A percentile compares a stretch with the other conserved stretches of the same genome.
phyloP scores from a whole-genome alignment of 2,113 vertebrate genomes.

The Ifrita kowaldi region DNA sequence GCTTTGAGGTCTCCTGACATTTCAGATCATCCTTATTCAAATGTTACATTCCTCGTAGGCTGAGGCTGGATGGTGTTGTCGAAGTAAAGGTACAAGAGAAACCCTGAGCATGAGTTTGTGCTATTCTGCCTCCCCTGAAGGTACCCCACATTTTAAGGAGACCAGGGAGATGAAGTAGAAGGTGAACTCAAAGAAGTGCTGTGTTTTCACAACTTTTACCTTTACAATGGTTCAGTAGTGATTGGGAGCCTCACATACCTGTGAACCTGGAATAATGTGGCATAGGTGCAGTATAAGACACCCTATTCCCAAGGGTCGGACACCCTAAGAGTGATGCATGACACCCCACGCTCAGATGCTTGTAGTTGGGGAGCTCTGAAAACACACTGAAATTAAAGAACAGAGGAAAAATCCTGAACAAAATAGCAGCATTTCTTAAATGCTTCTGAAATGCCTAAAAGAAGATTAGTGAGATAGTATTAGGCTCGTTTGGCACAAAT shows the following conservation, averaged over 20 bases:
- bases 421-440: neutral
- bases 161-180: neutral
- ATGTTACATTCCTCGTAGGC: neutral
- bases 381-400: neutral
- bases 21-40: neutral
- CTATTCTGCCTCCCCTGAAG: neutral
- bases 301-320: neutral
- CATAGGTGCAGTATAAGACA: neutral
- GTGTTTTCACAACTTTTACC: neutral
- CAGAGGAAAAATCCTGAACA: neutral
- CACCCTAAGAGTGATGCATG: rapidly evolving
- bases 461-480: neutral
- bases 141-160: neutral
- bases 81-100: neutral
- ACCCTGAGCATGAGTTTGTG: neutral
- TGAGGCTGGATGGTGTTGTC: neutral
- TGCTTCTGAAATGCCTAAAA: neutral
- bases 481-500: neutral
- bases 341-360: neutral
- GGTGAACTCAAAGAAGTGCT: neutral
- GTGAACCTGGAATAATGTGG: neutral
- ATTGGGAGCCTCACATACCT: neutral
- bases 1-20: neutral
- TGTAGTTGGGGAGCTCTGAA: neutral
- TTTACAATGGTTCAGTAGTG: neutral